These are phyloP conservation scores for Notoglanidium macrostoma DNA, from an alignment of 2,797 vertebrate genomes.

Conservation along the genomic window DNA sequence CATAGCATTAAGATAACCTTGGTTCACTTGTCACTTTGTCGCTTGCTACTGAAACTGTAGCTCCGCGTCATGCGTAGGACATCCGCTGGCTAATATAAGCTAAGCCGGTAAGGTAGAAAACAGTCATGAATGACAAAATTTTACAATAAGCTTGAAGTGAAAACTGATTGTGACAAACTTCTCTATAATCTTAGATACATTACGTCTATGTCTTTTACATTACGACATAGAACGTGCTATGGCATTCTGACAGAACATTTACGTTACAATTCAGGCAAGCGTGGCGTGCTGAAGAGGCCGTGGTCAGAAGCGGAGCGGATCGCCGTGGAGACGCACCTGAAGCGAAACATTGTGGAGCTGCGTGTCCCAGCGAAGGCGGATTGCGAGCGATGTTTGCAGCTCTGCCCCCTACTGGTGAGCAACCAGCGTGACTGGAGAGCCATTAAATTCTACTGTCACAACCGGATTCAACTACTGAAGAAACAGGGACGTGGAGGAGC, in stretches of 20 bases:
- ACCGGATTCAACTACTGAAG: constrained; percentile 82
- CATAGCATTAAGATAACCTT: background rate
- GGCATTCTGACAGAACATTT: background rate
- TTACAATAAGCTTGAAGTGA: background rate
- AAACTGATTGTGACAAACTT: background rate
- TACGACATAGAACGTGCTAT: background rate
- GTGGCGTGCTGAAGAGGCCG: constrained; percentile 79
- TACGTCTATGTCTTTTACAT: background rate
- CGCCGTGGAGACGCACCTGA: constrained; percentile 80
- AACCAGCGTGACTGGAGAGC: constrained; percentile 82
- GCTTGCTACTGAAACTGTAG: background rate
- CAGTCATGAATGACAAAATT: background rate
- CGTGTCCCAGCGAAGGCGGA: constrained; percentile 80
- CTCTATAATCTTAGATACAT: too few relatives aligned
- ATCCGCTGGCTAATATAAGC: background rate
- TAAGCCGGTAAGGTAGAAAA: background rate
- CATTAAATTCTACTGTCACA: constrained; percentile 84
- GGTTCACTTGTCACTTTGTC: too few relatives aligned
- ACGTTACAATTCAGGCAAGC: constrained; percentile 70
- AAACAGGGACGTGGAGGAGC: constrained; percentile 72
- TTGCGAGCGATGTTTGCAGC: constrained; percentile 80
- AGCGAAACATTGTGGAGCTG: constrained; percentile 76
- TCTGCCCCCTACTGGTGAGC: constrained; percentile 79
- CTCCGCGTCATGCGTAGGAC: background rate
- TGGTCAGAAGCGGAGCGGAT: constrained; percentile 81